Conservation (phyloP, 2,888 invertebrate genomes). For the Boloria selene region DNA sequence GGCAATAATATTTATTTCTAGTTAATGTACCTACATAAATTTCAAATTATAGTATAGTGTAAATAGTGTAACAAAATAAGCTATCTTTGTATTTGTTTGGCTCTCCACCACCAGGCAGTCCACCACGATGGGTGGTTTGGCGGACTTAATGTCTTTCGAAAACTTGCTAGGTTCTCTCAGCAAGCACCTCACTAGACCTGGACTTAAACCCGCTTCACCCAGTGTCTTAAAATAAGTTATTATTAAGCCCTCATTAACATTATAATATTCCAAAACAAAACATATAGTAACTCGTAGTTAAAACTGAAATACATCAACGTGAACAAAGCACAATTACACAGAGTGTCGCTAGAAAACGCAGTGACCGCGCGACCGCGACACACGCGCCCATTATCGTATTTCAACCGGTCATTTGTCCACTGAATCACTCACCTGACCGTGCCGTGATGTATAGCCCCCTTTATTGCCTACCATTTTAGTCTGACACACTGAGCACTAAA, state of each 20-base stretch:
- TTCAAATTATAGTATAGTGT: too few species aligned
- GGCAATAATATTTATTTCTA: background rate
- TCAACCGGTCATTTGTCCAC: slow-evolving; percentile 50
- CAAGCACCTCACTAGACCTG: too few species aligned
- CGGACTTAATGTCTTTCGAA: too few species aligned
- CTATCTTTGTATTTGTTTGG: too few species aligned
- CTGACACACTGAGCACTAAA: background rate
- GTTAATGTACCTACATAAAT: background rate
- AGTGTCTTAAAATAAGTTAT: too few species aligned
- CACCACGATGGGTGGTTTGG: too few species aligned
- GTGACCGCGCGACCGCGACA: slow-evolving; percentile 36
- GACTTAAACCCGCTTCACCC: too few species aligned
- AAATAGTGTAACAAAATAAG: too few species aligned
- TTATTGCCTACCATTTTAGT: slow-evolving; percentile 34
- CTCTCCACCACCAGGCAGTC: too few species aligned
- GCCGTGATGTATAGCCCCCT: slow-evolving; percentile 39
- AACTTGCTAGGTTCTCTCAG: too few species aligned
- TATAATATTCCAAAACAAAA: background rate
- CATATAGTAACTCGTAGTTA: background rate
- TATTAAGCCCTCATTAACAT: too few species aligned
- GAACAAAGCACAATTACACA: slow-evolving; percentile 32
- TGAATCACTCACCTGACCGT: slow-evolving; percentile 54
- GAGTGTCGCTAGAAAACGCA: slow-evolving; percentile 25
- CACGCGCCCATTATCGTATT: slow-evolving; percentile 50
- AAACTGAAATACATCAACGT: slow-evolving; percentile 19